A percentile compares a stretch with the other conserved stretches of the same genome.
These are phyloP conservation scores for Sthenelais limicola DNA, from an alignment of 2,888 invertebrate species.

Conservation along the genomic window DNA sequence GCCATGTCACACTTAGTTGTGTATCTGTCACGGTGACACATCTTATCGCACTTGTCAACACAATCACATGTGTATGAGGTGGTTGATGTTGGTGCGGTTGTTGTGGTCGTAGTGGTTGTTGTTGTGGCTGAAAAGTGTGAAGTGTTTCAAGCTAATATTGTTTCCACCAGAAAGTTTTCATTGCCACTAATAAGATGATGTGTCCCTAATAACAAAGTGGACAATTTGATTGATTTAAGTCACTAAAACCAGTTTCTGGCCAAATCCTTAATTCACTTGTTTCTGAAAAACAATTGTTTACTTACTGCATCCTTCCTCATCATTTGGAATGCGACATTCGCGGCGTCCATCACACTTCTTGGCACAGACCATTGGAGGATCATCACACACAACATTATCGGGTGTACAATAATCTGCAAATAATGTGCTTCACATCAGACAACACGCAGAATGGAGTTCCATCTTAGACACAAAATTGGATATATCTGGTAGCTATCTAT, in stretches of 20 bases:
- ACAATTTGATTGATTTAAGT: no score
- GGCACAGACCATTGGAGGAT: slow-evolving; percentile 32
- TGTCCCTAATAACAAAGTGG: no score
- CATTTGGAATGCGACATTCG: slow-evolving; percentile 31
- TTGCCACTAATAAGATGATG: no score
- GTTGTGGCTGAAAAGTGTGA: not conserved
- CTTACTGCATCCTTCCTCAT: slow-evolving; percentile 33
- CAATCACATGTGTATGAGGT: not conserved
- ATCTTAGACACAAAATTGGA: no score
- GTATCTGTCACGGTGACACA: slow-evolving; percentile 6
- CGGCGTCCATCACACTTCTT: slow-evolving; percentile 39
- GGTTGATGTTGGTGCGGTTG: not conserved
- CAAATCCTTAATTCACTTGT: not conserved
- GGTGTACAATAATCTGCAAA: no score
- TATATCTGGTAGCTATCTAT: no score
- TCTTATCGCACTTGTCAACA: slow-evolving; percentile 17
- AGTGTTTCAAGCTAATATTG: no score
- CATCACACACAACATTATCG: no score
- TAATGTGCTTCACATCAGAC: no score
- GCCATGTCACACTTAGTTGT: not conserved
- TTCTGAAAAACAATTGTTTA: not conserved
- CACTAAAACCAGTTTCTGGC: no score
- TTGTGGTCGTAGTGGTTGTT: not conserved
- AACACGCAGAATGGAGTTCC: no score
- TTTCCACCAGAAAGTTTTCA: no score